Evolutionary conservation across 2,888 invertebrate genomes (phyloP), one percentile per base, ranked within the genome.

Genomic region (Coleophora flavipennella): DNA sequence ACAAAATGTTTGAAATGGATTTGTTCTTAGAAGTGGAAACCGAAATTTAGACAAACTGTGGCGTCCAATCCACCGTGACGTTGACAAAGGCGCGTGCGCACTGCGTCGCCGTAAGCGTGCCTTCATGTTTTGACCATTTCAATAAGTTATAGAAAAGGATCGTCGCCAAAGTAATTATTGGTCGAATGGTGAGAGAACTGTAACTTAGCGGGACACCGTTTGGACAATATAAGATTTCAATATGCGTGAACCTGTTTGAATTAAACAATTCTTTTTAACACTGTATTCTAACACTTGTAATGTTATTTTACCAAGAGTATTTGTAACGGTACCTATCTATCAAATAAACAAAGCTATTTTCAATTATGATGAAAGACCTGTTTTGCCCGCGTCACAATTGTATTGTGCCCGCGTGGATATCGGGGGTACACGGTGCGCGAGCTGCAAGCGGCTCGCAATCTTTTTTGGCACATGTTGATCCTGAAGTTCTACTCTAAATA

Each of bases 11-110:
- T 35, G 42, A 43, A 62, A 63, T 59, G 55, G 57, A 52, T 49
- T 55, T 51, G 50, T 83, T 83, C 83, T 61, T 44, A 73, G 83
- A 84, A 81, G 67, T 59, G 49, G 67, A 77, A 81, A 83, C 83
- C 81, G 72, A 83, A 71, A 80, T 81, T 79, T 80, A 78, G 79
- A 81, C 83, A 71, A 67, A 78, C 71, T 83, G 83, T 62, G 83
- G 81, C 78, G 71, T 67, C 54, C 55, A 66, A 69, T 68, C 51
- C 59, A 57, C 50, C 68, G 61, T 70, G 57, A 51, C 50, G 50
- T 39, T 44, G 49, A 77, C 76, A 75, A 75, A 62, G 53, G 59
- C 57, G 54, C 58, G 64, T 56, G 63, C 64, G n/a, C n/a, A n/a
- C n/a, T n/a, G n/a, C n/a, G n/a, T n/a, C n/a, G 59, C 62, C 56